Evolutionary conservation across 2,888 invertebrate genomes (phyloP), one percentile per base, ranked within the genome.

Genomic region (Lasioglossum calceatum): DNA sequence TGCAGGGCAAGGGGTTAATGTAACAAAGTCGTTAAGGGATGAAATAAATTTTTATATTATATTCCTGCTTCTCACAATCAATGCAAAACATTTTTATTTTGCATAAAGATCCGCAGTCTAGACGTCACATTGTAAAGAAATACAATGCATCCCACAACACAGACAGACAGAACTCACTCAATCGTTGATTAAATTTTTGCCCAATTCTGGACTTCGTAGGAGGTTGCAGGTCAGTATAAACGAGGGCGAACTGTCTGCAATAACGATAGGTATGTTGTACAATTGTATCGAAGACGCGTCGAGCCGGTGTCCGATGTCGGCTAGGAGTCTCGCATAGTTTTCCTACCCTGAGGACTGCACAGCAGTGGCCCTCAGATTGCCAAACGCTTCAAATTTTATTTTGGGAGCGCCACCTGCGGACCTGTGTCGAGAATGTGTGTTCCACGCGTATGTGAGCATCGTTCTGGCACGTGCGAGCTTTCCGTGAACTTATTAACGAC

Each of bases 351-450:
- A 88, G 67, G 75, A 87, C 79, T 77, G 67, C 79, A 50, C 80
- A 80, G 78, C 81, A 77, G 84, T 73, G 80, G 79, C 88, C 88
- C 82, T 74, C 85, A 78, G 89, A 88, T 92, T 94, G 94, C 94
- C 93, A 94, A 93, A 93, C 90, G 90, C 86, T 95, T 93, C 91
- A 87, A 87, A 87, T 92, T 92, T 93, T 94, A 94, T 94, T 95
- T 94, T 90, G 87, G 92, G 94, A 92, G 82, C 90, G 91, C 93
- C 95, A 94, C 95, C 94, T 94, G 94, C 93, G 92, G 90, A 91
- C 91, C 87, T 91, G 93, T 92, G 91, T 93, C 93, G 88, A 92
- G 88, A 93, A 87, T 87, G 89, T 87, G 88, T 84, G 86, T 84
- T 83, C 83, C 78, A 85, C 82, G 70, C 74, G 78, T 75, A 71